Percentiles rank a stretch among this genome's conserved stretches.
These are phyloP conservation scores for Drosophila murphyi DNA, from an alignment of 1,140 invertebrate species.

Conservation along the genomic window DNA sequence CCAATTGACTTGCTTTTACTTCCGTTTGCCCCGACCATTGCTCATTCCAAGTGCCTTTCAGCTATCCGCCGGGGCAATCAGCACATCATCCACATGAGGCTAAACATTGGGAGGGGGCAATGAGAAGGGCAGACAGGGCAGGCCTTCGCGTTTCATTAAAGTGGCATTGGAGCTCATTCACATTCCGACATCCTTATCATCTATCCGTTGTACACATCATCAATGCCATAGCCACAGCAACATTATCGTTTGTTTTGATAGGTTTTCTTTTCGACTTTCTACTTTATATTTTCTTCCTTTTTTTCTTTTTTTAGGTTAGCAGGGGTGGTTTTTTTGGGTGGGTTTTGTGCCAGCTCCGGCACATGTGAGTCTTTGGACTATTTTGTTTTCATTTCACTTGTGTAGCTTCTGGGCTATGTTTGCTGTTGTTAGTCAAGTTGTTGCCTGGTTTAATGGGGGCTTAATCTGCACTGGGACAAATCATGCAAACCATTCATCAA, in stretches of 20 bases:
- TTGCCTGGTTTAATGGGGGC: slow-evolving; percentile 17
- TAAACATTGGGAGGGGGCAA: not conserved
- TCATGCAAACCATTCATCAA: slow-evolving; percentile 77
- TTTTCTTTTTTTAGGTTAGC: not conserved
- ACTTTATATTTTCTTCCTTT: not conserved
- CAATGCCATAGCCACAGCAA: slow-evolving; percentile 41
- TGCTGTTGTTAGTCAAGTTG: slow-evolving; percentile 22
- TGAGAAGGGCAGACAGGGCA: not conserved
- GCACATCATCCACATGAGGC: slow-evolving; percentile 53
- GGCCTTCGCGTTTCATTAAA: slow-evolving; percentile 54
- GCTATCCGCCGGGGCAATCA: slow-evolving; percentile 58
- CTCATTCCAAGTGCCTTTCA: not conserved
- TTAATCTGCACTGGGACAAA: slow-evolving; percentile 52
- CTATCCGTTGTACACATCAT: slow-evolving; percentile 71
- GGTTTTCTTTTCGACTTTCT: slow-evolving; percentile 50
- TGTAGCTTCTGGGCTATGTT: slow-evolving; percentile 20
- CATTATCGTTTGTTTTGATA: slow-evolving; percentile 81
- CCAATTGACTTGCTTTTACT: slow-evolving; percentile 62
- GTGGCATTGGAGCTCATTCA: slow-evolving; percentile 47
- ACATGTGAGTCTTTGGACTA: slow-evolving; percentile 3
- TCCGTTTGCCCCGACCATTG: not conserved
- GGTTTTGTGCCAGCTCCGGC: not conserved
- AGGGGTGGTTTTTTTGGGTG: not conserved
- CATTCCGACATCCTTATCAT: slow-evolving; percentile 66
- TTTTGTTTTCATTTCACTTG: slow-evolving; percentile 29